Evolutionary conservation across 1,140 invertebrate genomes (phyloP), one percentile per base, ranked within the genome.

Genomic region (Ceratitis capitata): DNA sequence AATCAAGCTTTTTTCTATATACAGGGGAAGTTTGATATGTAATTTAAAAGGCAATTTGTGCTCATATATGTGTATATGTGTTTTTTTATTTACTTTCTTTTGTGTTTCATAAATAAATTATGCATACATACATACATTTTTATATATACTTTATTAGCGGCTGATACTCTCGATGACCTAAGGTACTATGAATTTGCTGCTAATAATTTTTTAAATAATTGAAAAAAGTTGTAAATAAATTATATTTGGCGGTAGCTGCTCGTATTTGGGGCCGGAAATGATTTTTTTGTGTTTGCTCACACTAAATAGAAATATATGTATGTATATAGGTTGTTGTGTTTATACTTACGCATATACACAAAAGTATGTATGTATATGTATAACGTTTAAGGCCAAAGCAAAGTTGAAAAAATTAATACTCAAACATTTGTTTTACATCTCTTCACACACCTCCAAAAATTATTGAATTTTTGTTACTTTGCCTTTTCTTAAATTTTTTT

Each of bases 151-250:
- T 78, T 23, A 78, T 42, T 61, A 61, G 56, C 56, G 7, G 19
- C 23, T 78, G 12, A 78, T 12, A 9, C 32, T 78, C 26, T 9
- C 16, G 39, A 12, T 45, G 19, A 45, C 69, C 69, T 42, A 78
- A 78, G 39, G 42, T 39, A 47, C 39, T 78, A 78, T 78, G 69
- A 23, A 78, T 78, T 78, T 23, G 69, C 39, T 78, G 69, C 19
- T 32, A 45, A 61, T 29, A n/a, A 10, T 1, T 78, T 78, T 45
- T 32, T 78, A 78, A 78, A 26, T 7, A 78, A 45, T 42, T 9
- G 10, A 45, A 64, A 39, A 29, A 26, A 64, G 19, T 35, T 35
- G 23, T 19, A 35, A n/a, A 61, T 61, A 69, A 69, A 19, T 69
- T 4, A 69, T 64, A 64, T 64, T 64, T 64, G 32, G 26, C 3